Conservation (phyloP, 1,140 invertebrate species). For the Drusus annulatus region DNA sequence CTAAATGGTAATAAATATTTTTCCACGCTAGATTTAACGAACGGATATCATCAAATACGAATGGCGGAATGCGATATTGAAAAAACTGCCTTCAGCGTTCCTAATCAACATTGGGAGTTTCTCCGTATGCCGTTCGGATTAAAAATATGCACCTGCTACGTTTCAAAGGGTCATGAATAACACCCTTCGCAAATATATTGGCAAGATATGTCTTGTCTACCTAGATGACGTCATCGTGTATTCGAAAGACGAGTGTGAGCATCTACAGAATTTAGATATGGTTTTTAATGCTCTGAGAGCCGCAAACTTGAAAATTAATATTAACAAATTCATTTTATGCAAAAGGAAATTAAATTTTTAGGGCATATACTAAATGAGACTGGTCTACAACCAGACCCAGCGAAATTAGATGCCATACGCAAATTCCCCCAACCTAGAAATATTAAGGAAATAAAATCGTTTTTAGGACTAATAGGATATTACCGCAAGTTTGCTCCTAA, state of each 20-base stretch:
- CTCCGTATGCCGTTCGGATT: slow-evolving; percentile 1
- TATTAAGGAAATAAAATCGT: slow-evolving; percentile 6
- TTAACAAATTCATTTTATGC: neutral
- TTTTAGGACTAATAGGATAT: slow-evolving; percentile 6
- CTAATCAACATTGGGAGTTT: slow-evolving; percentile 18
- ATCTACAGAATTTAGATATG: neutral
- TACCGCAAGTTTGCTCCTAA: neutral
- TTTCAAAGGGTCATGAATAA: slow-evolving; percentile 24
- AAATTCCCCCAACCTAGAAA: neutral
- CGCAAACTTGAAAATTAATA: neutral
- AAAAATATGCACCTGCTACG: neutral
- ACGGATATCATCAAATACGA: slow-evolving; percentile 30
- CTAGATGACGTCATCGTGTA: slow-evolving; percentile 28
- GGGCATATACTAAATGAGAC: slow-evolving; percentile 6
- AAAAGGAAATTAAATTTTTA: slow-evolving; percentile 1
- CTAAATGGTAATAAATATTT: slow-evolving; percentile 11
- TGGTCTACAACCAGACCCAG: neutral
- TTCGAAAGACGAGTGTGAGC: neutral
- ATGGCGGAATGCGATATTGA: slow-evolving; percentile 5
- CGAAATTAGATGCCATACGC: neutral
- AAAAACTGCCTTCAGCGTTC: slow-evolving; percentile 24
- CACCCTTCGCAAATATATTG: neutral
- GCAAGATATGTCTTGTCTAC: slow-evolving; percentile 7
- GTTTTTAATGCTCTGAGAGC: neutral
- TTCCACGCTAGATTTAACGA: slow-evolving; percentile 21